Evolutionary conservation across 2,888 invertebrate species (phyloP).

Genomic region (Acronicta alni): DNA sequence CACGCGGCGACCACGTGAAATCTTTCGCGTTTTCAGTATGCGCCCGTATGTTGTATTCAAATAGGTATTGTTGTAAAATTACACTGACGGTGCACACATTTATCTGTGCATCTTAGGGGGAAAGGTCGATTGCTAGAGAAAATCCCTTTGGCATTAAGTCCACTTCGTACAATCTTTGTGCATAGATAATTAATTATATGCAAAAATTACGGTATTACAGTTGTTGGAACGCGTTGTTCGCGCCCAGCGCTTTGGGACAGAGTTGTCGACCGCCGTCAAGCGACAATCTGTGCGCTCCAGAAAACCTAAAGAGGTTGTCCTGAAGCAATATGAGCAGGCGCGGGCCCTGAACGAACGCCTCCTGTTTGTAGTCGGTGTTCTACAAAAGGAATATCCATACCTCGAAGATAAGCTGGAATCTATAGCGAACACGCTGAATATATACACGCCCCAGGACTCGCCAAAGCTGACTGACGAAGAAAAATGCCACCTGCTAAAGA

Average conservation of each 20-base stretch:
- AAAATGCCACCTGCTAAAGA: neutral
- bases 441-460: constrained; percentile 70
- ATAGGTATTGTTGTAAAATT: too few species aligned
- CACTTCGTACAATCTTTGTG: too few species aligned
- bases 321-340: constrained; percentile 89
- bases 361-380: constrained; percentile 87
- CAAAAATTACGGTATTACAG: constrained; percentile 60
- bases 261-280: constrained; percentile 87
- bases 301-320: constrained; percentile 84
- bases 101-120: too few species aligned
- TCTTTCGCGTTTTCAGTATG: too few species aligned
- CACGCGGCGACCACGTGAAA: too few species aligned
- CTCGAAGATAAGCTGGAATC: constrained; percentile 75
- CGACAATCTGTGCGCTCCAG: constrained; percentile 74
- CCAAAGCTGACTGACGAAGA: constrained; percentile 67
- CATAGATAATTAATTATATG: too few species aligned
- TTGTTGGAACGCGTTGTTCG: constrained; percentile 90
- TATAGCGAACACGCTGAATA: constrained; percentile 87
- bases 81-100: too few species aligned
- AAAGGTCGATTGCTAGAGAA: too few species aligned
- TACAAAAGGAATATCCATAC: constrained; percentile 91
- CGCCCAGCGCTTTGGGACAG: constrained; percentile 91
- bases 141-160: too few species aligned
- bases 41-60: too few species aligned
- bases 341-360: constrained; percentile 89